Evolutionary conservation across 2,113 vertebrate genomes (phyloP), one percentile per base, ranked within the genome.

Genomic region (Cranoglanis bouderius): DNA sequence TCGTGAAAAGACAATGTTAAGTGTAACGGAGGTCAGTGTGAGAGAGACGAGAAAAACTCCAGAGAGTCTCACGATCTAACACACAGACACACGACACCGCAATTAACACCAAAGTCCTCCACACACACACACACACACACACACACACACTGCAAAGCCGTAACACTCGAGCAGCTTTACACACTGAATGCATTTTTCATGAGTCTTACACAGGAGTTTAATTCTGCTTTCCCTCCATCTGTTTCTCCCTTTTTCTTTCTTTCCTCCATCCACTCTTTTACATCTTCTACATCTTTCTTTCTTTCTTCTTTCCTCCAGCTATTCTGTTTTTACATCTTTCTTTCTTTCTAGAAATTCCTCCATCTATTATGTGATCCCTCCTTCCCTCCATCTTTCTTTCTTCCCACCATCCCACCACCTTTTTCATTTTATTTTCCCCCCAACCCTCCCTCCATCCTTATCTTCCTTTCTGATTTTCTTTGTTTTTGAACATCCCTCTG

Each of bases 51-150:
- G 53, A 26, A 43, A 63, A 61, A 24, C 85, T 78, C 84, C 2
- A 72, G 88, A 86, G 88, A 85, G 72, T 67, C 35, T 89, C 35
- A 67, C 5, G 19, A 53, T 81, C 81, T 90, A 80, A 51, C 72
- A 57, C 21, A 63, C 24, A 51, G 89, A 51, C 51, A 85, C 82
- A 53, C 26, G 59, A 88, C 43, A 40, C 87, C 16, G 84, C 84
- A 90, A 90, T 90, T 88, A 90, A 90, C 89, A 90, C 87, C 65
- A 40, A 63, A 80, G 84, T 72, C 89, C 84, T 90, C 89, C 89
- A 57, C 51, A 59, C 70, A 70, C 70, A 86, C 85, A 75, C 67
- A 85, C 70, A 75, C 63, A 85, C 59, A 85, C 84, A 70, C 38
- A 49, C 84, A 85, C 35, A 78, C 43, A 16, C 43, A 8, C 46